Evolutionary conservation across 1,140 invertebrate species (phyloP).

Genomic region (Zophobas atratus): DNA sequence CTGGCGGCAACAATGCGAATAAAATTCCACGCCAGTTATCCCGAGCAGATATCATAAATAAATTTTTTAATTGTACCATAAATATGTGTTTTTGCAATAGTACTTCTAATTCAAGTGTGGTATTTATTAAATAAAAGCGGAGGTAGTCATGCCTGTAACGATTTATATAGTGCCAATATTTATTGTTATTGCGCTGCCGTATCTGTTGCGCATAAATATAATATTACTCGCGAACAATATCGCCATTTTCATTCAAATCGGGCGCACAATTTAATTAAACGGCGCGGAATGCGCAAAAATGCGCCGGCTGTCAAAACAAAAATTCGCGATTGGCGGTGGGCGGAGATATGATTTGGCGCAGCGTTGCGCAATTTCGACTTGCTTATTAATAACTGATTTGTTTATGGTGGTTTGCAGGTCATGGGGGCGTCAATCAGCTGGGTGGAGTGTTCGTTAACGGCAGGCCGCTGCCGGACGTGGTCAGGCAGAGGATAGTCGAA

Average conservation of each 20-base stretch:
- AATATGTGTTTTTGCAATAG: constrained; percentile 35
- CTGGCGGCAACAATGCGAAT: constrained; percentile 7
- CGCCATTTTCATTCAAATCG: not conserved
- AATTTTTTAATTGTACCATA: constrained; percentile 40
- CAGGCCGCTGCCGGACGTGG: constrained; percentile 93
- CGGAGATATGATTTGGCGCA: constrained; percentile 3
- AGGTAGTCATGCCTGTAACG: constrained; percentile 34
- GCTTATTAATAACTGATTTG: constrained; percentile 50
- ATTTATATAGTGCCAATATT: constrained; percentile 38
- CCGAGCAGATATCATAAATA: constrained; percentile 26
- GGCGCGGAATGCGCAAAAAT: constrained; percentile 8
- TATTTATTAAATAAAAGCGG: constrained; percentile 43
- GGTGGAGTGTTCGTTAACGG: constrained; percentile 98
- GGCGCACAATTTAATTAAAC: constrained; percentile 35
- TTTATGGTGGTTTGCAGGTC: constrained; percentile 45
- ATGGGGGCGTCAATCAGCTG: constrained; percentile 91
- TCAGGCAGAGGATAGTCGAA: constrained; percentile 95
- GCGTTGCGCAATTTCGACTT: constrained; percentile 47
- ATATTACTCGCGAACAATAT: constrained; percentile 26
- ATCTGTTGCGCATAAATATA: constrained; percentile 22
- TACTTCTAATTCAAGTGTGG: constrained; percentile 36
- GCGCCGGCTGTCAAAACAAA: constrained; percentile 18
- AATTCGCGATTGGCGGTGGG: constrained; percentile 2
- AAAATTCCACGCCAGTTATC: not conserved
- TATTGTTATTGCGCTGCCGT: constrained; percentile 30